Base-by-base conservation (phyloP, 2,113 vertebrate genomes). In the Phasianus colchicus region DNA sequence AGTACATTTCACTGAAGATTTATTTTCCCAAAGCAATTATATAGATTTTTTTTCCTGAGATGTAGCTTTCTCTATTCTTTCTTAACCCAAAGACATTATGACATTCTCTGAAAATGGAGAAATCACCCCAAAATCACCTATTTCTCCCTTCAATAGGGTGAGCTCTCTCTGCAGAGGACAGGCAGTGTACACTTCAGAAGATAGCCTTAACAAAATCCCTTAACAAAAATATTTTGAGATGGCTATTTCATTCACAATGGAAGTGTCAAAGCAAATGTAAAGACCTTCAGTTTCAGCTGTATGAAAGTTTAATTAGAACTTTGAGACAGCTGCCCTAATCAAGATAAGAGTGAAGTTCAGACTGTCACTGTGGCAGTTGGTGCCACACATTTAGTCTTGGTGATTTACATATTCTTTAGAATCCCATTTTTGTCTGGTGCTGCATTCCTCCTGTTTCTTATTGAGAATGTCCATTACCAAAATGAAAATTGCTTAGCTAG, bases 211-310 rank as follows among this genome's bases (percentile, higher is more conserved):
- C 13, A 77, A 90, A 45, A 64, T 3, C 22, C 21, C 25, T 61
- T 43, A 55, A 72, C 13, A 77, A 83, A 84, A 87, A 22, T 78
- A 86, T 52, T 88, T 86, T 80, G 55, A 88, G 86, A 94, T 54
- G 15, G 48, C 64, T 90, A 3, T 80, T 76, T 58, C 61, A 83
- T 66, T 88, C n/a, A 76, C 20, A 61, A 9, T 20, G 1, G 13
- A 73, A 52, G 11, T 40, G 64, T 66, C 5, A 0, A 54, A 90
- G 45, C 19, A 76, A 60, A 89, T 65, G 10, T 40, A 24, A 85
- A 90, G 36, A 36, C 29, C 36, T 76, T 11, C 7, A 43, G n/a
- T 43, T 58, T 70, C 76, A 58, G 13, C n/a, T 48, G 25, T 13
- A 30, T 6, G 43, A 20, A 90, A 65, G 9, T 52, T 76, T 57